A percentile compares a stretch with the other conserved stretches of the same genome.
phyloP scores from a whole-genome alignment of 2,888 invertebrate species.

The Parnassius smintheus region DNA sequence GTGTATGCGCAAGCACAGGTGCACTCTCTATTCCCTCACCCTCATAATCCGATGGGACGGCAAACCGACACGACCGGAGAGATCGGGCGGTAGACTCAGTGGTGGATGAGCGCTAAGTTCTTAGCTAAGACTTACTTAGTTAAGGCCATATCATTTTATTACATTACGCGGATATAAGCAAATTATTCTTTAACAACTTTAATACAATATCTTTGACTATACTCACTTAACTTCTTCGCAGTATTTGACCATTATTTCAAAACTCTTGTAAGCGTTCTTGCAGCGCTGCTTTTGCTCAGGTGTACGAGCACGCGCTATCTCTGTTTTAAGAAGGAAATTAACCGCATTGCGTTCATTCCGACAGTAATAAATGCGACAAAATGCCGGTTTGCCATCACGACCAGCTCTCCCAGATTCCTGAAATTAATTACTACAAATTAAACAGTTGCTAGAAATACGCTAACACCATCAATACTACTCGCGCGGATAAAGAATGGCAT shows the following conservation, averaged over 20 bases:
- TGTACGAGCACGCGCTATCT: slow-evolving; percentile 82
- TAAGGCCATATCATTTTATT: too few species aligned
- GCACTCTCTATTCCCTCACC: too few species aligned
- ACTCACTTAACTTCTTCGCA: slow-evolving; percentile 89
- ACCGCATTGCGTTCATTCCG: slow-evolving; percentile 90
- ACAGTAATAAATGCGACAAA: slow-evolving; percentile 95
- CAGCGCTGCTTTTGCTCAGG: slow-evolving; percentile 80
- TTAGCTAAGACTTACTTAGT: too few species aligned
- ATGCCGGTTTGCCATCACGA: slow-evolving; percentile 93
- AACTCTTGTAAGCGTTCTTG: slow-evolving; percentile 87
- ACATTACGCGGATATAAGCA: too few species aligned
- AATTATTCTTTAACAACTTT: neutral
- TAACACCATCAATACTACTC: too few species aligned
- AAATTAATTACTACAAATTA: slow-evolving; percentile 9
- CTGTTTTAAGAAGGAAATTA: slow-evolving; percentile 88
- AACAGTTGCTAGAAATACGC: too few species aligned
- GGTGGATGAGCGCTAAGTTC: too few species aligned
- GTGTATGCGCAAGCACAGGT: too few species aligned
- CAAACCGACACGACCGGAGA: too few species aligned
- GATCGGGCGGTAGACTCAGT: too few species aligned
- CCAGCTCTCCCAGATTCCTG: slow-evolving; percentile 98
- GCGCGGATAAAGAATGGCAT: too few species aligned
- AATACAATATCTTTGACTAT: neutral
- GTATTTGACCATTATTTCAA: slow-evolving; percentile 91
- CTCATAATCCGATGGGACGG: too few species aligned